Base-by-base conservation (phyloP, 2,797 vertebrate species). In the Rhabdomys pumilio region DNA sequence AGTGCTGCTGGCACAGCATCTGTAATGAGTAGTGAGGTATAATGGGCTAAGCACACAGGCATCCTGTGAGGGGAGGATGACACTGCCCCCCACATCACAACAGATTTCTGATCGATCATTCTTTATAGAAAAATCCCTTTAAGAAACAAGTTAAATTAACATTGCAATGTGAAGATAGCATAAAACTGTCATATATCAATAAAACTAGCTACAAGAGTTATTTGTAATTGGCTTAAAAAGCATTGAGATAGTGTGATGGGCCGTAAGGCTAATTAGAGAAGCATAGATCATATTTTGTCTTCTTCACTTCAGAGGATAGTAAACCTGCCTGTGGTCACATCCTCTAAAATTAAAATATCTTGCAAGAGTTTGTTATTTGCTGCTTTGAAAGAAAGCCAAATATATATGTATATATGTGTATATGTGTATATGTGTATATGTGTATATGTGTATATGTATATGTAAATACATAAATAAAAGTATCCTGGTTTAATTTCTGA, bases 301-400 rank as follows among this genome's bases (percentile, higher is more conserved):
- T 79, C 55, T 26, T 63, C 31, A 44, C 22, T 85, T 73, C 26
- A 24, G 73, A 79, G 57, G 38, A 57, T 41, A 87, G 41, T 31
- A 50, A 76, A 41, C 57, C 53, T 26, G 47, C 44, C 53, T 17
- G 24, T 5, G 41, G 55, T 4, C 20, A 76, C 76, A 86, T n/a
- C 72, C 11, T 34, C 7, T 8, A 47, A 83, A 93, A 84, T 47
- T 8, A 47, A 83, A 93, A 84, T 47, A 31, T 72, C 72, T 88
- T 47, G n/a, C 22, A 75, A 90, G 53, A 75, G 20, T 26, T 67
- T 1, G 1, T 4, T 69, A 67, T 17, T 55, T 89, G 59, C 86
- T 61, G 75, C 47, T 44, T 80, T 81, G n/a, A 82, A 93, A 83
- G 38, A 34, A 57, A 90, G 84, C 38, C 22, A 87, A 90, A 82